Evolutionary conservation across 2,888 invertebrate genomes (phyloP).

Genomic region (Tinea trinotella): DNA sequence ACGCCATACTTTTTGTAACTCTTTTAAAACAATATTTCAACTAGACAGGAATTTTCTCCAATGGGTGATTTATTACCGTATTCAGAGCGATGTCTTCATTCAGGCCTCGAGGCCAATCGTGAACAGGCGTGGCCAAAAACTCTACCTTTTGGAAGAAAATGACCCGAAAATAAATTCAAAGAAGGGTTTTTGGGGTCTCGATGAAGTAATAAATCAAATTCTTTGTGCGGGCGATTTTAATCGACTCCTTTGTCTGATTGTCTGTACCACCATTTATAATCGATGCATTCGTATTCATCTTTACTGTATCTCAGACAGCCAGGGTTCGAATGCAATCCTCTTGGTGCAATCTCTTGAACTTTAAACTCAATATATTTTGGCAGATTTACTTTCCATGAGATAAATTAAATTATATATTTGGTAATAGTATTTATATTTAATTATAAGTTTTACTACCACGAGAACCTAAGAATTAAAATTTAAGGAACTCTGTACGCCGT

Average conservation of each 20-base stretch:
- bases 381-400: neutral
- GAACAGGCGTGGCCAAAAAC: constrained; percentile 48
- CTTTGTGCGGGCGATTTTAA: constrained; percentile 36
- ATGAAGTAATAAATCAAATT: constrained; percentile 65
- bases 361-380: neutral
- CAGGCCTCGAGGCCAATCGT: constrained; percentile 57
- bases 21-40: constrained; percentile 39
- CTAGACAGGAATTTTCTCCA: constrained; percentile 40
- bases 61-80: constrained; percentile 54
- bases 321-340: neutral
- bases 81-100: constrained; percentile 62
- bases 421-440: neutral
- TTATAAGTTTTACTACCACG: neutral
- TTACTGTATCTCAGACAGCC: neutral
- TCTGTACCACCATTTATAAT: constrained; percentile 9
- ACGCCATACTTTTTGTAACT: neutral
- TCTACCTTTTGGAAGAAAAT: constrained; percentile 27
- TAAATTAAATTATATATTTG: neutral
- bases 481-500: neutral
- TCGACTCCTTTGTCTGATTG: constrained; percentile 15
- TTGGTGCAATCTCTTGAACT: neutral
- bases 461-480: neutral
- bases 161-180: constrained; percentile 55
- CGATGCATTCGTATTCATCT: constrained; percentile 2
- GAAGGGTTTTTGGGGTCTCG: constrained; percentile 33